phyloP scores from a whole-genome alignment of 2,797 vertebrate genomes.

The Rhinichthys osculus region DNA sequence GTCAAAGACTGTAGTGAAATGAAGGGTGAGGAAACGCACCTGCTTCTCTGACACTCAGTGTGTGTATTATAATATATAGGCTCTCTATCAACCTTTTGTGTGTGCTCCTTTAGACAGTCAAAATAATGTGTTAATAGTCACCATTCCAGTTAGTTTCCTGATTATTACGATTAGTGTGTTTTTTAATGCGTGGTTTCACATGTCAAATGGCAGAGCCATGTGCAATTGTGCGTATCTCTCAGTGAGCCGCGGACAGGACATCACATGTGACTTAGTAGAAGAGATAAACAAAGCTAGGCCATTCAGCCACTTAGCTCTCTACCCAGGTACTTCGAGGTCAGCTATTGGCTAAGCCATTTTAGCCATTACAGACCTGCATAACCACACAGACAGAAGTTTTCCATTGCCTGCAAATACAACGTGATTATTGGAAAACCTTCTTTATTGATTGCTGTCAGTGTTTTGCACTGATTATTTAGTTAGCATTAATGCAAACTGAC shows the following conservation, averaged over 20 bases:
- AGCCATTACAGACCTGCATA: slow-evolving; percentile 15
- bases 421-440: background rate
- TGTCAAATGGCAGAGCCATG: background rate
- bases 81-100: background rate
- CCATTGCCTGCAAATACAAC: slow-evolving; percentile 2
- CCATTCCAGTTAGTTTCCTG: background rate
- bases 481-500: background rate
- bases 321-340: slow-evolving; percentile 37
- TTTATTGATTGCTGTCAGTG: slow-evolving; percentile 1
- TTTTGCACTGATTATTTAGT: slow-evolving; percentile 11
- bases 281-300: slow-evolving; percentile 45
- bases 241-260: slow-evolving; percentile 18
- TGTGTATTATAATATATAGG: background rate
- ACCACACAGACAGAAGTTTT: slow-evolving; percentile 17
- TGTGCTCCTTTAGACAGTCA: background rate
- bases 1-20: slow-evolving; percentile 77
- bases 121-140: background rate
- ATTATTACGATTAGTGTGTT: background rate
- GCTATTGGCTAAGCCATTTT: slow-evolving; percentile 40
- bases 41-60: background rate
- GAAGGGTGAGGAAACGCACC: slow-evolving; percentile 74
- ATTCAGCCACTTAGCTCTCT: slow-evolving; percentile 41
- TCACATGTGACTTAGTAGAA: slow-evolving; percentile 44
- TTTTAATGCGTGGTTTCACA: background rate
- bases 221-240: background rate